Evolutionary conservation across 1,140 invertebrate species (phyloP).

Genomic region (Diprion similis): DNA sequence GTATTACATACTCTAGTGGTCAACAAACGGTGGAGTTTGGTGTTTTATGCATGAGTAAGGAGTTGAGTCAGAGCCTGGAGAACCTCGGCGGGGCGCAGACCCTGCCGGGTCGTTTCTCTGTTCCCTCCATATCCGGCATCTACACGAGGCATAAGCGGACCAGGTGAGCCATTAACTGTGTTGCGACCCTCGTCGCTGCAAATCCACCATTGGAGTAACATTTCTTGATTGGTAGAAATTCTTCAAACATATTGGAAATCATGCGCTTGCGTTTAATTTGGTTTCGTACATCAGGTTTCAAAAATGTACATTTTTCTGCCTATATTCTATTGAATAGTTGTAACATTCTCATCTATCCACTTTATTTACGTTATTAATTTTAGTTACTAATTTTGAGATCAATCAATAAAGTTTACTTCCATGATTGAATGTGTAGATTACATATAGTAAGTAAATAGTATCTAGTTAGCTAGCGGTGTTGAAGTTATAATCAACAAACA

Average conservation of each 20-base stretch:
- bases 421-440: too few species aligned
- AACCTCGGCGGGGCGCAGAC: slow-evolving; percentile 65
- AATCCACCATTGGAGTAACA: slow-evolving; percentile 35
- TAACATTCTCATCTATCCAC: too few species aligned
- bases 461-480: too few species aligned
- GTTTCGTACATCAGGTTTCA: too few species aligned
- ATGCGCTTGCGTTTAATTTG: too few species aligned
- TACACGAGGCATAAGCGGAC: slow-evolving; percentile 66
- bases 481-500: too few species aligned
- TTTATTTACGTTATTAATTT: too few species aligned
- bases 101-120: slow-evolving; percentile 63
- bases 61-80: slow-evolving; percentile 66
- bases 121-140: slow-evolving; percentile 64
- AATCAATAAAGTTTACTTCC: too few species aligned
- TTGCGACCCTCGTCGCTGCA: slow-evolving; percentile 35
- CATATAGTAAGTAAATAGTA: too few species aligned
- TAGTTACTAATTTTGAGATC: too few species aligned
- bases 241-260: not conserved
- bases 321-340: too few species aligned
- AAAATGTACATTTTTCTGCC: too few species aligned
- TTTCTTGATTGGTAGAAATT: not conserved
- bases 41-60: slow-evolving; percentile 65
- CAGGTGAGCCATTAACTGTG: slow-evolving; percentile 61
- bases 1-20: slow-evolving; percentile 64
- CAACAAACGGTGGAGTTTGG: slow-evolving; percentile 65